phyloP scores from a whole-genome alignment of 2,113 vertebrate species.

The Triplophysa siluroides region DNA sequence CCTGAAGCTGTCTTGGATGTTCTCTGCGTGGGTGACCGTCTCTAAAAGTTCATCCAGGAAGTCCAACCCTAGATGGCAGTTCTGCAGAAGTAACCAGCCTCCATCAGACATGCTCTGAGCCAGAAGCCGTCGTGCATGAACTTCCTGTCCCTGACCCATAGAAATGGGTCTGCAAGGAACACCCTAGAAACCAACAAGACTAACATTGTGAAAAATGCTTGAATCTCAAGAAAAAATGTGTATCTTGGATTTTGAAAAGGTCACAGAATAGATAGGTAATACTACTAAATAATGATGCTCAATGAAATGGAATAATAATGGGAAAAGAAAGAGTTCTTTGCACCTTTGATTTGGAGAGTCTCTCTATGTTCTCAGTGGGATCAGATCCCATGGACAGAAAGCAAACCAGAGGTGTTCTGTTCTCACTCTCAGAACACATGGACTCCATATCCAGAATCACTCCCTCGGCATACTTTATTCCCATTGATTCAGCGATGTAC shows the following conservation, averaged over 20 bases:
- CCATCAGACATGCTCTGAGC: conserved; percentile 78
- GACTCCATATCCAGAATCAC: conserved; percentile 80
- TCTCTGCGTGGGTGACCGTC: conserved; percentile 67
- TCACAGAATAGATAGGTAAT: background rate
- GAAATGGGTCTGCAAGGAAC: conserved; percentile 77
- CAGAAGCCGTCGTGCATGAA: conserved; percentile 79
- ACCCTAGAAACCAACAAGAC: conserved; percentile 62
- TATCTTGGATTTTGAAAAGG: background rate
- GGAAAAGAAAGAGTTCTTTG: background rate
- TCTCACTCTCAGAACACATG: conserved; percentile 78
- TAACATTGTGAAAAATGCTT: background rate
- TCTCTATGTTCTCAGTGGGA: conserved; percentile 83
- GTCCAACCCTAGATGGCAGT: conserved; percentile 83
- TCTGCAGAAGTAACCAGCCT: conserved; percentile 86
- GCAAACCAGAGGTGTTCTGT: conserved; percentile 77
- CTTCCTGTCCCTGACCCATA: conserved; percentile 86
- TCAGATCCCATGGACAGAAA: conserved; percentile 84
- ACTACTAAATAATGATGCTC: background rate
- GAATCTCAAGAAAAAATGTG: background rate
- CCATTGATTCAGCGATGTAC: conserved; percentile 81
- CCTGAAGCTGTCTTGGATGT: conserved; percentile 69
- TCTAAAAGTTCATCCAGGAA: conserved; percentile 83
- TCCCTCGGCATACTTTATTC: conserved; percentile 75
- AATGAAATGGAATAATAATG: background rate
- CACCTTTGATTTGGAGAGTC: conserved; percentile 80